Percentiles rank a stretch among this genome's conserved stretches.
phyloP scores from a whole-genome alignment of 2,888 invertebrate species.

The Abrostola triplasia region DNA sequence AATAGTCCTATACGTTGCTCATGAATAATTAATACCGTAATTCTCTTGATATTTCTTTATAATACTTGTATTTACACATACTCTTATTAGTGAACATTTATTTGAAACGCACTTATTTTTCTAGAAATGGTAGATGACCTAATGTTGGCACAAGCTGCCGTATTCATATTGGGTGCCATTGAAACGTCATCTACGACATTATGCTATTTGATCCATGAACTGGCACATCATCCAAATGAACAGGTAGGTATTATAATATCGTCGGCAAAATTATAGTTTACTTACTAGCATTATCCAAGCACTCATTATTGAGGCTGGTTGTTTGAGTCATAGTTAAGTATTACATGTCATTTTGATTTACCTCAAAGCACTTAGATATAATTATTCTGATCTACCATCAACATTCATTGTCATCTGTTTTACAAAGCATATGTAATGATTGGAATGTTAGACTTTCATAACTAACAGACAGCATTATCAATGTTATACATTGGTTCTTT shows the following conservation, averaged over 20 bases:
- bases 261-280: constrained; percentile 9
- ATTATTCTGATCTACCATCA: constrained; percentile 6
- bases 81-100: no score
- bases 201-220: constrained; percentile 70
- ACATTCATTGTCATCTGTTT: neutral
- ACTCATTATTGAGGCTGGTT: constrained; percentile 1
- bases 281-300: neutral
- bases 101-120: no score
- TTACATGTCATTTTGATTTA: constrained; percentile 6
- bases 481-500: no score
- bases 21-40: neutral
- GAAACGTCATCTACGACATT: constrained; percentile 77
- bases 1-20: no score
- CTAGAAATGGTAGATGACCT: constrained; percentile 74
- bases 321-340: neutral
- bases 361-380: no score
- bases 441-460: no score
- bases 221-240: constrained; percentile 72
- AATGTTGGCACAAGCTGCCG: constrained; percentile 78
- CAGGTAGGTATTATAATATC: constrained; percentile 72
- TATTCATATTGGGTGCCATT: constrained; percentile 77
- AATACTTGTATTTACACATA: no score
- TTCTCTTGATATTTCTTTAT: neutral
- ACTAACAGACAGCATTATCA: no score
- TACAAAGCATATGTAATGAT: no score